Base-by-base conservation (phyloP, 1,140 invertebrate genomes). In the Maconellicoccus hirsutus region DNA sequence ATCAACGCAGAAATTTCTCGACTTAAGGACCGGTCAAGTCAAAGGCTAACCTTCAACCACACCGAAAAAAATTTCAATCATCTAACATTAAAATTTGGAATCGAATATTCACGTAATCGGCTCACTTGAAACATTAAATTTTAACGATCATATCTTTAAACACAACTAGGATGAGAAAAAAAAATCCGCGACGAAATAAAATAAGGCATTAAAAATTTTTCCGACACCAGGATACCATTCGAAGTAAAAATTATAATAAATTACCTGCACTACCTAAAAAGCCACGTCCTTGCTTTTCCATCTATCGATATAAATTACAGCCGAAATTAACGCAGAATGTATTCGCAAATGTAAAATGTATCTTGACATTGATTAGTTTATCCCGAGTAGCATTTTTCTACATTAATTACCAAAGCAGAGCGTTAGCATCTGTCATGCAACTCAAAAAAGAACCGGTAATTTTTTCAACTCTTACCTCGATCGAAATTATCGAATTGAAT, bases 201-300 rank as follows among this genome's bases (percentile, higher is more conserved):
- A 52, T 52, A 52, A 52, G 42, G 42, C n/a, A 52, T 52, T 52
- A 52, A 19, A n/a, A 52, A 52, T 52, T 52, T 52, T 52, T 16
- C n/a, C 3, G n/a, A 52, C 12, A 52, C 42, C 42, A 16, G 42
- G 16, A 52, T 52, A 16, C n/a, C 42, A 52, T 8, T 3, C n/a
- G 4, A 16, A 52, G n/a, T 16, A 52, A 52, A 52, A 52, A 52
- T 52, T 8, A 2, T 52, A 52, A 52, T 52, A 52, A 52, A 52
- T 52, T 52, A 52, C n/a, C n/a, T 52, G 12, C 12, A 52, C 3
- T 52, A 52, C n/a, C n/a, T 52, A 16, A 19, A 52, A 19, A 52
- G n/a, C n/a, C n/a, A 16, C n/a, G n/a, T 19, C 42, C 42, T 52
- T 52, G 42, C 42, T 52, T 16, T 52, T 52, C 42, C 10, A 52